Evolutionary conservation across 2,888 invertebrate genomes (phyloP).

Genomic region (Zygothrica quintamaculata): DNA sequence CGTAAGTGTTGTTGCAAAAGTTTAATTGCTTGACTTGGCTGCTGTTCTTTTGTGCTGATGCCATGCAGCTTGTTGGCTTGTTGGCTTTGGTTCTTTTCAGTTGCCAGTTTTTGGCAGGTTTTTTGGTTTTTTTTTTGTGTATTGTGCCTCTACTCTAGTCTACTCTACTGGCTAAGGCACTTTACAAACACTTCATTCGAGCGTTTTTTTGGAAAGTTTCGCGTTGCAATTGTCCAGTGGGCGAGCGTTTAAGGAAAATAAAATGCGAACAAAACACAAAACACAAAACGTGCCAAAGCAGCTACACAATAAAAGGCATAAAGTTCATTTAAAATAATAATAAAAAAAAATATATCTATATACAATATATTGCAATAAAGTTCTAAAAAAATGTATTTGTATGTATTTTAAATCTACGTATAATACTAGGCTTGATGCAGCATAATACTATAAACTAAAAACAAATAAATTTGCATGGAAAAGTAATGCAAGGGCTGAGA

Average conservation of each 20-base stretch:
- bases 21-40: slow-evolving; percentile 71
- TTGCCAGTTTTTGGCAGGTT: neutral
- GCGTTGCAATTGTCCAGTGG: slow-evolving; percentile 17
- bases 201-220: slow-evolving; percentile 38
- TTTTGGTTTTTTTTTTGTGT: too few species aligned
- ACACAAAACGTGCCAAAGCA: slow-evolving; percentile 43
- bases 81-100: slow-evolving; percentile 1
- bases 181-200: slow-evolving; percentile 46
- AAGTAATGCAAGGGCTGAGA: slow-evolving; percentile 32
- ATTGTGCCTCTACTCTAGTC: too few species aligned
- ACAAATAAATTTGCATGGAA: slow-evolving; percentile 41
- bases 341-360: slow-evolving; percentile 6
- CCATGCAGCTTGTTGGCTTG: slow-evolving; percentile 33
- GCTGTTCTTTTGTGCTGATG: slow-evolving; percentile 33
- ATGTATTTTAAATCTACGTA: slow-evolving; percentile 9
- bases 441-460: slow-evolving; percentile 29
- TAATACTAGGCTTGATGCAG: slow-evolving; percentile 7
- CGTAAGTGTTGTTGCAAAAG: slow-evolving; percentile 45
- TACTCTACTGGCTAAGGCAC: neutral
- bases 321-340: slow-evolving; percentile 5
- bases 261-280: too few species aligned
- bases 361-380: slow-evolving; percentile 30
- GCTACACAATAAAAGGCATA: slow-evolving; percentile 21
- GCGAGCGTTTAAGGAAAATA: slow-evolving; percentile 33
- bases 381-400: slow-evolving; percentile 6